Percentiles rank a stretch among this genome's conserved stretches.
Conservation (phyloP, 2,797 vertebrate species). For the Parauchenoglanis punctatus region DNA sequence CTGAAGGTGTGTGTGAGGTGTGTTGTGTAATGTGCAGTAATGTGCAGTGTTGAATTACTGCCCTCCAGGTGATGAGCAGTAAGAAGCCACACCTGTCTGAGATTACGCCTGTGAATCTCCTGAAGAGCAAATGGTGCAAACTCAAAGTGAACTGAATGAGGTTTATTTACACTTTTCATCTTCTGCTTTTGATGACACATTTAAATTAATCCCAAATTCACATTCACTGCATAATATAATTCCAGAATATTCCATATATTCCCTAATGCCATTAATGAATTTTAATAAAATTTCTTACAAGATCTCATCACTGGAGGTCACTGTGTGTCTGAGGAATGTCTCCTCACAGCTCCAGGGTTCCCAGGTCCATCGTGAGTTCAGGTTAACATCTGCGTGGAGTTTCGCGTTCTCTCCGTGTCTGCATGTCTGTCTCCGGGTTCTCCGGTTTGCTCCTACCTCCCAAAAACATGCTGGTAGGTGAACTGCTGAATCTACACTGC, state of each 20-base stretch:
- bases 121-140: too few species aligned
- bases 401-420: neutral
- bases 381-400: neutral
- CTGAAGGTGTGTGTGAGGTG: neutral
- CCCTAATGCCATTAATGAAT: neutral
- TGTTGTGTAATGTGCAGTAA: neutral
- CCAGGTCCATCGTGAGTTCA: neutral
- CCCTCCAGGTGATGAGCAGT: neutral
- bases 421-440: neutral
- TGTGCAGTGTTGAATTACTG: neutral
- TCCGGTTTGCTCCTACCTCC: neutral
- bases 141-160: too few species aligned
- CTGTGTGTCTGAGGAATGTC: neutral
- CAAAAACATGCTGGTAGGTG: neutral
- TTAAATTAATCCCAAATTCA: neutral
- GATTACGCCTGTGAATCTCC: neutral
- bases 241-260: neutral
- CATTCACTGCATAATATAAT: neutral
- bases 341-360: neutral
- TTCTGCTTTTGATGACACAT: neutral
- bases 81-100: neutral
- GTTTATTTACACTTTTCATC: neutral
- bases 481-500: too few species aligned
- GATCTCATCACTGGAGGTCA: neutral
- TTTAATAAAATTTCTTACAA: neutral